A percentile compares a stretch with the other conserved stretches of the same genome.
Conservation (phyloP, 37 sponge, comb jelly and placozoan species). For the Agelas oroides region DNA sequence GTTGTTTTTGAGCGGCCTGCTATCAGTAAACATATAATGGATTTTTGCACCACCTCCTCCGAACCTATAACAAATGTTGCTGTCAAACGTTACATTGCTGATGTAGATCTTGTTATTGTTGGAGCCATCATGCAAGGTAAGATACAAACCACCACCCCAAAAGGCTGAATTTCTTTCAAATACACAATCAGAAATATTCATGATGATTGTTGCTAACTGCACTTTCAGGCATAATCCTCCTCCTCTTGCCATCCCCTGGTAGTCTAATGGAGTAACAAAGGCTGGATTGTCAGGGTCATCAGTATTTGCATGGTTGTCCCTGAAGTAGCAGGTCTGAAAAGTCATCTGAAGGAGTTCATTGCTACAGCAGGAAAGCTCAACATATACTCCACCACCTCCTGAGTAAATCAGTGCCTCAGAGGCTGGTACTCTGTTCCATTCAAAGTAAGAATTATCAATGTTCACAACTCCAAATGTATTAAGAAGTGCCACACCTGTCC, state of each 20-base stretch:
- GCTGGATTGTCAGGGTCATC: neutral
- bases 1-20: neutral
- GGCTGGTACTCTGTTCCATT: neutral
- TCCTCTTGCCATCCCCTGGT: constrained; percentile 2
- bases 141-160: too few relatives aligned
- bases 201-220: neutral
- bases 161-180: neutral
- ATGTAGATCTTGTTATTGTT: neutral
- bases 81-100: neutral
- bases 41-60: neutral
- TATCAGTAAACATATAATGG: too few relatives aligned
- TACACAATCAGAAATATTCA: neutral
- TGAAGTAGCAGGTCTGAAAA: neutral
- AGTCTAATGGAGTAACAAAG: too few relatives aligned
- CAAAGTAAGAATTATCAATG: neutral
- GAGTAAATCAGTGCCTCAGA: neutral
- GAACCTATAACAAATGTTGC: neutral
- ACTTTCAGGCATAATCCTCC: neutral
- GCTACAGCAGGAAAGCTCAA: neutral
- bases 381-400: constrained; percentile 8
- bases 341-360: too few relatives aligned
- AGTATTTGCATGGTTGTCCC: constrained; percentile 5
- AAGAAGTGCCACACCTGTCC: neutral
- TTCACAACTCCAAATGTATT: neutral
- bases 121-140: neutral